Evolutionary conservation across 2,113 vertebrate genomes (phyloP), one percentile per base, ranked within the genome.

Genomic region (Astur gentilis): DNA sequence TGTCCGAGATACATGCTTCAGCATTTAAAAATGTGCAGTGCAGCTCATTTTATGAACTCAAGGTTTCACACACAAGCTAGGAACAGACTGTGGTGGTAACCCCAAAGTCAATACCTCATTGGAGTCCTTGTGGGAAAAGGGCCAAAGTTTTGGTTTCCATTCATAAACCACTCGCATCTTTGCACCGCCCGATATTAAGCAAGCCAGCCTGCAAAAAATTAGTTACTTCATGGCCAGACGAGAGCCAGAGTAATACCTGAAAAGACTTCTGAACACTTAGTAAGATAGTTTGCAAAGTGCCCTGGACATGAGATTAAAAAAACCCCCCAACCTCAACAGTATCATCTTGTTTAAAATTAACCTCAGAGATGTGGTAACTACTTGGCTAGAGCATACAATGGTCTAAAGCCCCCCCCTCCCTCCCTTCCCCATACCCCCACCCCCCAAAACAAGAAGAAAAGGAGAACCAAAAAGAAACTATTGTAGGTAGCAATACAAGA

Each of bases 401-500:
- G 71, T 91, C 80, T 92, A 83, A 90, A 45, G 31, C 7, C 47
- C 62, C 22, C 45, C n/a, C 26, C 36, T 40, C 64, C 40, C 11
- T 38, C 50, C 64, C 45, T 64, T 60, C 32, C 75, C 58, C 44
- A 64, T 19, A 45, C 45, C 45, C 45, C 64, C 40, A 13, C 29
- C 36, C n/a, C 83, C 58, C 40, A 64, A 66, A 90, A 82, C 23
- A 91, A 87, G 58, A 83, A 72, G 14, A 87, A 90, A 76, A 93
- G 32, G 29, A 89, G 55, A 96, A 91, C 29, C 3, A 1, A 77
- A 81, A 87, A 83, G 7, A 73, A 93, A 69, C 60, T 55, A 44
- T 8, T 80, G 80, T 70, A 87, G 84, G 87, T 90, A 96, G 89
- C 71, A 92, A 87, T 87, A 95, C 67, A 64, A 87, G 84, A 97